Base-by-base conservation (phyloP, 2,888 invertebrate species). In the Ganaspis brasiliensis region DNA sequence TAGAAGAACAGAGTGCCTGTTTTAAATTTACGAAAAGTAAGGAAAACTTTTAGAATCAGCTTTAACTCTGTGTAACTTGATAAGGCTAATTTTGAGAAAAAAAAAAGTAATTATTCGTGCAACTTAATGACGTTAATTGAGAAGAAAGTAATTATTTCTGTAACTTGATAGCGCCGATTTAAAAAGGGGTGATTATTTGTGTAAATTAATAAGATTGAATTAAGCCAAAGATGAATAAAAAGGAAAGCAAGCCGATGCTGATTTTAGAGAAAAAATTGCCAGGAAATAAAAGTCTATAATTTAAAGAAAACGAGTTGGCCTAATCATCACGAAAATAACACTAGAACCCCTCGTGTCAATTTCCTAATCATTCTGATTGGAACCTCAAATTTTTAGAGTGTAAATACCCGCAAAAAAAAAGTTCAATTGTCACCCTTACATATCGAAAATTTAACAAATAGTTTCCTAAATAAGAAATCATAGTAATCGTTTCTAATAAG, bases 321-420 rank as follows among this genome's bases (percentile, higher is more conserved):
- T 67, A 67, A 67, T 57, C n/a, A n/a, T 24, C 21, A 24, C 9
- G 67, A 56, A 74, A 76, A 79, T 76, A 70, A 77, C 70, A 72
- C 70, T 79, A 85, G 78, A 85, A 87, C 81, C 86, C 86, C 85
- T 84, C 83, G 86, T 84, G 88, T 88, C 88, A 89, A 89, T 88
- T 88, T 88, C 87, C 80, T 81, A 78, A 81, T 81, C 81, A 80
- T 81, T 84, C 82, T 83, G 84, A 86, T 82, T 83, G 81, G 82
- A 79, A 77, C 76, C 67, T 45, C 31, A 24, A 19, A 12, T 21
- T 9, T 12, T 40, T 14, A 45, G 21, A 67, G 14, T 67, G 67
- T 67, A 67, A 67, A 67, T 67, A 24, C 24, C 21, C 21, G 8
- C 1, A n/a, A 45, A 49, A 45, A 26, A 45, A 45, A 45, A 24